phyloP scores from a whole-genome alignment of 2,888 invertebrate genomes.

The Apotomis turbidana region DNA sequence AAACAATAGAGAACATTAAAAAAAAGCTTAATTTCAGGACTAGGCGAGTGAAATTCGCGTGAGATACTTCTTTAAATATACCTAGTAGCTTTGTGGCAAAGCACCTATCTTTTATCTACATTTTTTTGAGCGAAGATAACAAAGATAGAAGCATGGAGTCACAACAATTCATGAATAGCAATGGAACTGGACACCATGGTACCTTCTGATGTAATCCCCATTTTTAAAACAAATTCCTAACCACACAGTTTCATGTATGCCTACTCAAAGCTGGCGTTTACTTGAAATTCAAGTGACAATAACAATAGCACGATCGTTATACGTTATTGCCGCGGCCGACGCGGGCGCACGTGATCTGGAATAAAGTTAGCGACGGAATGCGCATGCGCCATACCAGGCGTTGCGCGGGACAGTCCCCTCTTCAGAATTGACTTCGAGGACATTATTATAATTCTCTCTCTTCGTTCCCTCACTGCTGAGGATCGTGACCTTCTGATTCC shows the following conservation, averaged over 20 bases:
- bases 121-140: too few species aligned
- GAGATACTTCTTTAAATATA: too few species aligned
- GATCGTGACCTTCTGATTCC: too few species aligned
- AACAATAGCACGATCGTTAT: conserved; percentile 41
- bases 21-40: too few species aligned
- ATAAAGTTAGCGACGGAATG: conserved; percentile 67
- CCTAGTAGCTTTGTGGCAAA: too few species aligned
- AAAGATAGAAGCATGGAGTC: too few species aligned
- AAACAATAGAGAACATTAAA: too few species aligned
- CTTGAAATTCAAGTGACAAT: conserved; percentile 39
- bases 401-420: conserved; percentile 18
- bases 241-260: conserved; percentile 1
- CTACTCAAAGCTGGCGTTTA: conserved; percentile 26
- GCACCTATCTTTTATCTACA: too few species aligned
- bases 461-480: too few species aligned
- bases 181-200: neutral
- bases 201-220: neutral
- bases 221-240: neutral
- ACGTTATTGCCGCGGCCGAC: conserved; percentile 49
- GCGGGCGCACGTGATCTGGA: conserved; percentile 67
- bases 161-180: neutral
- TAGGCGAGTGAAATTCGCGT: too few species aligned
- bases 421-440: too few species aligned
- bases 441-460: too few species aligned
- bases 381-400: conserved; percentile 54